These are phyloP conservation scores for Brenthis hecate DNA, from an alignment of 2,888 invertebrate species.

Conservation along the genomic window DNA sequence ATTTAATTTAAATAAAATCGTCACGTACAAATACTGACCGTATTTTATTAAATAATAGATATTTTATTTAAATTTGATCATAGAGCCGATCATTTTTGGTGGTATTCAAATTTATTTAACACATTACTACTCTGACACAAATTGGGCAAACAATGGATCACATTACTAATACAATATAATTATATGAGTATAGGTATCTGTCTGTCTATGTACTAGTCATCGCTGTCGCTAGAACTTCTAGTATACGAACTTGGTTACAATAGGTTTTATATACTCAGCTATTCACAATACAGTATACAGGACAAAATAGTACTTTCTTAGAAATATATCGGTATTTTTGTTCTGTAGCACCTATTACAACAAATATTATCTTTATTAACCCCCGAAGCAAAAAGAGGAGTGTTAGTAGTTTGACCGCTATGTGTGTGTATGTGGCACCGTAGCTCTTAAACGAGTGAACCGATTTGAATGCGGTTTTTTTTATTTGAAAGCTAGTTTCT, in stretches of 20 bases:
- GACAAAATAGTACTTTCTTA: no score
- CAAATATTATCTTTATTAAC: no score
- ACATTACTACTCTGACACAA: constrained; percentile 34
- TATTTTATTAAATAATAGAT: constrained; percentile 31
- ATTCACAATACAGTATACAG: no score
- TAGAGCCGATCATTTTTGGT: constrained; percentile 30
- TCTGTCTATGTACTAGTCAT: constrained; percentile 31
- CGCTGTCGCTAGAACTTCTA: constrained; percentile 7
- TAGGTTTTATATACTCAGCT: neutral
- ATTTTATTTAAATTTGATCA: constrained; percentile 34
- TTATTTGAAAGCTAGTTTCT: no score
- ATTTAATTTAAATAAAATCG: constrained; percentile 20
- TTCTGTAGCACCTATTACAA: no score
- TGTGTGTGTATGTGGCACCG: no score
- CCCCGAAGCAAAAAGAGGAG: no score
- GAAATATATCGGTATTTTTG: no score
- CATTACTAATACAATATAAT: constrained; percentile 37
- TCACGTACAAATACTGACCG: constrained; percentile 31
- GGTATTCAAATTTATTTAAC: constrained; percentile 36
- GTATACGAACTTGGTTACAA: neutral
- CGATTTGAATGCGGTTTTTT: no score
- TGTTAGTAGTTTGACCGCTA: no score
- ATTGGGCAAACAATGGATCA: constrained; percentile 39
- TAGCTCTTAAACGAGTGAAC: no score
- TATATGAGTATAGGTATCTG: constrained; percentile 19